Percentiles rank a stretch among this genome's conserved stretches.
Conservation (phyloP, 2,888 invertebrate genomes). For the Tridacna crocea region DNA sequence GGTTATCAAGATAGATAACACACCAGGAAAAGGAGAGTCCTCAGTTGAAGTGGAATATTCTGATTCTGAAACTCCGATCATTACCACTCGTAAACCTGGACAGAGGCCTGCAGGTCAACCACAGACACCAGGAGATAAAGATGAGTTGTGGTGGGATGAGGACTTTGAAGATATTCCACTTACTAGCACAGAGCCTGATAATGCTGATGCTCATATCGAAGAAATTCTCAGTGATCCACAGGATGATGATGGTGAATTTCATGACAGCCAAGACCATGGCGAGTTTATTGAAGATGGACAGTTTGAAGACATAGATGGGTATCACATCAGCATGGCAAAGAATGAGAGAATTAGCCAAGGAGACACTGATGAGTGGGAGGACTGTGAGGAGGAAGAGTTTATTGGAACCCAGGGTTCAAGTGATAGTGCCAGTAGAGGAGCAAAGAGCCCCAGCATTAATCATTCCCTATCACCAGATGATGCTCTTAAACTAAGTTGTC, state of each 20-base stretch:
- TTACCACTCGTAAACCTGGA: slow-evolving; percentile 54
- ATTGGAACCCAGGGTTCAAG: slow-evolving; percentile 53
- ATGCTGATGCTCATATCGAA: slow-evolving; percentile 61
- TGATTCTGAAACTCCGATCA: slow-evolving; percentile 67
- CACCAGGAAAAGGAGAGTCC: slow-evolving; percentile 70
- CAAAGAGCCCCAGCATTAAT: slow-evolving; percentile 47
- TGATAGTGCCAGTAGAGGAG: slow-evolving; percentile 45
- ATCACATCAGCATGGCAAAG: slow-evolving; percentile 28
- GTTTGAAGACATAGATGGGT: slow-evolving; percentile 62
- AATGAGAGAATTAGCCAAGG: slow-evolving; percentile 65
- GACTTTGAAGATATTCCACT: slow-evolving; percentile 69
- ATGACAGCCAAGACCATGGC: slow-evolving; percentile 55
- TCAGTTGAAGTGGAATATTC: slow-evolving; percentile 76
- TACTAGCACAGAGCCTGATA: slow-evolving; percentile 62
- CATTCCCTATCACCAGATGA: slow-evolving; percentile 58
- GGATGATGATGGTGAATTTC: slow-evolving; percentile 59
- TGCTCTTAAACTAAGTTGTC: slow-evolving; percentile 55
- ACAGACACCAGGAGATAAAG: slow-evolving; percentile 56
- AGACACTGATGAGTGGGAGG: slow-evolving; percentile 76
- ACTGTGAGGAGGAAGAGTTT: slow-evolving; percentile 68
- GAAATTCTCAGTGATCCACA: slow-evolving; percentile 58
- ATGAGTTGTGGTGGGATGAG: slow-evolving; percentile 70
- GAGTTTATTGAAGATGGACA: slow-evolving; percentile 65
- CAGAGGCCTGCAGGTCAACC: slow-evolving; percentile 52
- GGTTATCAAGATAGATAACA: slow-evolving; percentile 80